Percentiles rank a stretch among this genome's conserved stretches.
Conservation (phyloP, 2,797 vertebrate genomes). For the Catamblyrhynchus diadema region DNA sequence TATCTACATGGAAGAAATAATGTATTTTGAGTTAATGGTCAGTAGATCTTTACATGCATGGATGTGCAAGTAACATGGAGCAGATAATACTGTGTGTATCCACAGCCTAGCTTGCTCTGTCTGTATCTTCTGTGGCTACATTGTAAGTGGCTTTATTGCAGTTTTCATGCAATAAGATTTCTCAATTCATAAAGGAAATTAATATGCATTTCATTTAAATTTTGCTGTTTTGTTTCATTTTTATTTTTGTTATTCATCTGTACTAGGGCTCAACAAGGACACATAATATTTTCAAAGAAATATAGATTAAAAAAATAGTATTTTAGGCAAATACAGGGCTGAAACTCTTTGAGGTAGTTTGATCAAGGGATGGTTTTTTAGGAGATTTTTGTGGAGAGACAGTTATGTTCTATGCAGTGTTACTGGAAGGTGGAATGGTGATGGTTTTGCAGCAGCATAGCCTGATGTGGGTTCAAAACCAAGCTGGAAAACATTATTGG, state of each 20-base stretch:
- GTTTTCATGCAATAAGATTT: neutral
- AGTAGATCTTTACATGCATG: neutral
- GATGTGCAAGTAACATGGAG: neutral
- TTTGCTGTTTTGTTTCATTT: neutral
- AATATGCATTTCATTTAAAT: neutral
- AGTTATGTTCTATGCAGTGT: neutral
- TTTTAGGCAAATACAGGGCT: neutral
- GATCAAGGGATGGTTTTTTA: neutral
- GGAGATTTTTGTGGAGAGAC: neutral
- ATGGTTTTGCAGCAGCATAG: neutral
- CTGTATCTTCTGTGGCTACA: neutral
- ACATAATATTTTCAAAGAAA: neutral
- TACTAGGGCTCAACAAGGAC: neutral
- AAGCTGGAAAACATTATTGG: neutral
- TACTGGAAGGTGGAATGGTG: neutral
- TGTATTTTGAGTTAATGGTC: neutral
- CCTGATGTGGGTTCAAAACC: neutral
- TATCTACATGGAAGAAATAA: neutral
- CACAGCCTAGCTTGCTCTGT: neutral
- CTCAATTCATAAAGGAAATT: neutral
- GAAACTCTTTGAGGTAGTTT: neutral
- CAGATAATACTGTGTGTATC: neutral
- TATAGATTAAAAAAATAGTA: rapidly evolving
- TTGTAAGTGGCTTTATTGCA: neutral
- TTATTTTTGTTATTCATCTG: neutral